Percentiles rank a stretch among this genome's conserved stretches.
Conservation (phyloP, 2,113 vertebrate species). For the Aplodontia rufa region DNA sequence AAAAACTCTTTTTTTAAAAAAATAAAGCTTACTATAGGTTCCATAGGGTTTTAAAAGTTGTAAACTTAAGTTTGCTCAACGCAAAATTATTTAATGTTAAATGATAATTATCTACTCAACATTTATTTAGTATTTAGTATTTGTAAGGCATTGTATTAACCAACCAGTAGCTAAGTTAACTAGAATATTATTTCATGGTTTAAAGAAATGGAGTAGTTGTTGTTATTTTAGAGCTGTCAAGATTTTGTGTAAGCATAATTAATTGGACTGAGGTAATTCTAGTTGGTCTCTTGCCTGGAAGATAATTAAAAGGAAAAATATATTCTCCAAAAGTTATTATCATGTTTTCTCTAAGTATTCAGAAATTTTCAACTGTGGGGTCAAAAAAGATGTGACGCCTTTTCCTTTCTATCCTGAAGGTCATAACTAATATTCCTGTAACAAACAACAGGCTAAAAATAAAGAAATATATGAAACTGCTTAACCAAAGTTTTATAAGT, state of each 20-base stretch:
- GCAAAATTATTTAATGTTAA: not conserved
- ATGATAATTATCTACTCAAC: not conserved
- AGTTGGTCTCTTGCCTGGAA: not conserved
- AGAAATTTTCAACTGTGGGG: not conserved
- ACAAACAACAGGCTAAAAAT: not conserved
- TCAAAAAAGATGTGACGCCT: not conserved
- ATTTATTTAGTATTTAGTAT: not conserved
- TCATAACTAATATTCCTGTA: not conserved
- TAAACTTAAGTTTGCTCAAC: not conserved
- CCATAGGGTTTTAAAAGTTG: not conserved
- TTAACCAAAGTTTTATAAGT: not conserved
- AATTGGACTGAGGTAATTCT: not conserved
- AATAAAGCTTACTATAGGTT: too few species aligned
- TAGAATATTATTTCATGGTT: not conserved
- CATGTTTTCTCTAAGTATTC: not conserved
- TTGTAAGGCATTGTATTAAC: not conserved
- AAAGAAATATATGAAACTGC: not conserved
- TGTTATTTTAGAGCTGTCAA: not conserved
- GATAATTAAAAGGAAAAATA: not conserved
- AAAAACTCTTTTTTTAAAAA: too few species aligned
- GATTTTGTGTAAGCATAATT: constrained; percentile 22
- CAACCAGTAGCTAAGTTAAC: not conserved
- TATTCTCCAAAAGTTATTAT: not conserved
- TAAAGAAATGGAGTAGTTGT: not conserved
- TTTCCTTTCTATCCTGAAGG: not conserved